Evolutionary conservation across 2,797 vertebrate genomes (phyloP).

Genomic region (Botia kubotai): DNA sequence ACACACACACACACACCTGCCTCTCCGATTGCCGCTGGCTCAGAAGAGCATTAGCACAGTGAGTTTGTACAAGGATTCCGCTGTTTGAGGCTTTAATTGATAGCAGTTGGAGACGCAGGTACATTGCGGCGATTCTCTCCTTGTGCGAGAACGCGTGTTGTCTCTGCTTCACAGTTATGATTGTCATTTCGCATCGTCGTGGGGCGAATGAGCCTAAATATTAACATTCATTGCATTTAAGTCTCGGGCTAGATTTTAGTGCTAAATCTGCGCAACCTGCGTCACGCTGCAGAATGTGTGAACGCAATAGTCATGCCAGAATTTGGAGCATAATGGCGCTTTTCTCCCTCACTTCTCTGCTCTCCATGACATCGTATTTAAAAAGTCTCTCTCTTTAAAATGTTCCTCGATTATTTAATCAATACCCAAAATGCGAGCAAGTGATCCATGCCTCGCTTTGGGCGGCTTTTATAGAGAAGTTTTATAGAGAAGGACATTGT

Average conservation of each 20-base stretch:
- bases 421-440: background rate
- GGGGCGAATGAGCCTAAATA: too few relatives aligned
- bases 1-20: background rate
- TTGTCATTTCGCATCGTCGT: too few relatives aligned
- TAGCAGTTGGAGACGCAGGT: conserved; percentile 68
- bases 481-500: background rate
- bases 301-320: too few relatives aligned
- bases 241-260: too few relatives aligned
- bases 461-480: background rate
- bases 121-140: conserved; percentile 52
- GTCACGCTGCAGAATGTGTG: too few relatives aligned
- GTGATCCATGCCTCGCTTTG: conserved; percentile 14
- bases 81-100: conserved; percentile 76
- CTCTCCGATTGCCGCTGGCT: conserved; percentile 31
- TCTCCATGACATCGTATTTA: conserved; percentile 1
- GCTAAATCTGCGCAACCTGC: too few relatives aligned
- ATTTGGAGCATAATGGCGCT: too few relatives aligned
- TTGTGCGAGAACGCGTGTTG: conserved; percentile 42
- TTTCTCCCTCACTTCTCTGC: too few relatives aligned
- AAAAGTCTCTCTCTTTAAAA: background rate
- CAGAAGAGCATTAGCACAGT: conserved; percentile 69
- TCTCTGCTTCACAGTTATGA: conserved; percentile 2
- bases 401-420: background rate
- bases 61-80: conserved; percentile 73
- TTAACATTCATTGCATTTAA: too few relatives aligned